Conservation (phyloP, 2,113 vertebrate genomes). For the Brachypodius melanocephalos region DNA sequence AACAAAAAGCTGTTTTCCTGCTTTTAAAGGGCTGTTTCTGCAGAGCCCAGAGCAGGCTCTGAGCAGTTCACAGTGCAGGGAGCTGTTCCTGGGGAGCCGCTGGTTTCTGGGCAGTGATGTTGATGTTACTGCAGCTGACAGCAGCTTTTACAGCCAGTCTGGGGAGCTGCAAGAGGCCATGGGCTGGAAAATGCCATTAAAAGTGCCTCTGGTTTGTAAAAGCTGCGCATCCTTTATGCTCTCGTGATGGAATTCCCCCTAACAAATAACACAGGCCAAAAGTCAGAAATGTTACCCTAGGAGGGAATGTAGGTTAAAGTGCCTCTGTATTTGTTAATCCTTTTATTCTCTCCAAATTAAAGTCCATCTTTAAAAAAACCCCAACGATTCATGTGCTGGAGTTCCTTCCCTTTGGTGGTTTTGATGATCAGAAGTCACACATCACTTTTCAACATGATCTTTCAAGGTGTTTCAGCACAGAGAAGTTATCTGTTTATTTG, state of each 20-base stretch:
- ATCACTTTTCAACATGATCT: not conserved
- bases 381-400: not conserved
- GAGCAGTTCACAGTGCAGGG: slow-evolving; percentile 34
- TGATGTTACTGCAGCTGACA: slow-evolving; percentile 65
- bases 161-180: slow-evolving; percentile 60
- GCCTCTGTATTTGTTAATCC: not conserved
- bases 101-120: slow-evolving; percentile 36
- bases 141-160: slow-evolving; percentile 59
- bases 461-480: not conserved
- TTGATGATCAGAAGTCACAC: not conserved
- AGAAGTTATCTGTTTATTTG: not conserved
- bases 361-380: not conserved
- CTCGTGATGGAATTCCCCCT: slow-evolving; percentile 32
- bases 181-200: slow-evolving; percentile 50
- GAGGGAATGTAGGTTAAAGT: not conserved
- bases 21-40: not conserved
- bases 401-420: not conserved
- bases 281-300: slow-evolving; percentile 10
- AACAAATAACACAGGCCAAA: slow-evolving; percentile 35
- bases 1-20: not conserved
- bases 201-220: slow-evolving; percentile 53
- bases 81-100: slow-evolving; percentile 8
- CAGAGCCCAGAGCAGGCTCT: not conserved
- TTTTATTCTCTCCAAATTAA: slow-evolving; percentile 26
- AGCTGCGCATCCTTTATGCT: slow-evolving; percentile 52